Percentiles rank a stretch among this genome's conserved stretches.
phyloP scores from a whole-genome alignment of 2,113 vertebrate species.

The Myocastor coypus region DNA sequence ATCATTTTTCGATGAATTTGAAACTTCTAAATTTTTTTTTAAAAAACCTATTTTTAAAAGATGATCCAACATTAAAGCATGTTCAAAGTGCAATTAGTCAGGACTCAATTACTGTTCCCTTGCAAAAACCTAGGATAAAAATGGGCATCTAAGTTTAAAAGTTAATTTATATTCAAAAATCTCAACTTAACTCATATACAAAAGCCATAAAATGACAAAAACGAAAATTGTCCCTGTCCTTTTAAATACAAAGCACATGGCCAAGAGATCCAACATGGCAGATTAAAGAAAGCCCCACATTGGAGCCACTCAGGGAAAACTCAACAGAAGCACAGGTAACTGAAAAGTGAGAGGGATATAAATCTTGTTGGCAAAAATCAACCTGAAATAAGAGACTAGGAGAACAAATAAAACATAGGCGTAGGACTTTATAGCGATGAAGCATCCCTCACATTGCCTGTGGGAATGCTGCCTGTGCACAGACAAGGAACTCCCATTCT shows the following conservation, averaged over 20 bases:
- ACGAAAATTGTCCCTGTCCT: not conserved
- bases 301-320: not conserved
- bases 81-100: not conserved
- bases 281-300: not conserved
- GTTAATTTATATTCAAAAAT: not conserved
- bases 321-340: not conserved
- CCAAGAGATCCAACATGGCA: not conserved
- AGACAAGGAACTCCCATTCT: not conserved
- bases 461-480: not conserved
- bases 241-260: not conserved
- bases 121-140: conserved; percentile 34
- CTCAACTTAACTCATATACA: not conserved
- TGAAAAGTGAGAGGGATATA: not conserved
- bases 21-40: conserved; percentile 42
- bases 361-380: not conserved
- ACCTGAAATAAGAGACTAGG: not conserved
- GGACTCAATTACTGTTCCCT: not conserved
- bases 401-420: not conserved
- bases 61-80: not conserved
- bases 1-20: not conserved
- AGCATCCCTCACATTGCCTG: not conserved
- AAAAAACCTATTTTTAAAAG: not conserved
- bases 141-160: not conserved
- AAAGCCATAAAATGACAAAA: not conserved
- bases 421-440: not conserved